These are phyloP conservation scores for Sternotherus odoratus DNA, from an alignment of 2,797 vertebrate species.

Conservation along the genomic window DNA sequence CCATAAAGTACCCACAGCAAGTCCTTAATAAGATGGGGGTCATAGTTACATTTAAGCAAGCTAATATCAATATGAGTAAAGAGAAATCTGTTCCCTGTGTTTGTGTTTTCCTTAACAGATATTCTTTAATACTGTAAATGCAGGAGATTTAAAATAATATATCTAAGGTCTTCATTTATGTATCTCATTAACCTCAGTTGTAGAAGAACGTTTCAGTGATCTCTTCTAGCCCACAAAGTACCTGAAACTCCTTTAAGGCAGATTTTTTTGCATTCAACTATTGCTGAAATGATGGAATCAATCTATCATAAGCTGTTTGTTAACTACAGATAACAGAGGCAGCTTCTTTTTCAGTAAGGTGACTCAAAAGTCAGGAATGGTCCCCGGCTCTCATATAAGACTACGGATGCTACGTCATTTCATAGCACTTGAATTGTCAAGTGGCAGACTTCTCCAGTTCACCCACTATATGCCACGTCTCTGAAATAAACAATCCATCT, in stretches of 20 bases:
- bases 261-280: not conserved
- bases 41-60: not conserved
- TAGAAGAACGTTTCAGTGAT: not conserved
- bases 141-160: not conserved
- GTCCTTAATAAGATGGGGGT: not conserved
- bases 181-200: not conserved
- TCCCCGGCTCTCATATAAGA: not conserved
- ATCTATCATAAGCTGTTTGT: not conserved
- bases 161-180: not conserved
- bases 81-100: not conserved
- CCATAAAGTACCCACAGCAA: not conserved
- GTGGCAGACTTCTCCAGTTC: not conserved
- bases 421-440: not conserved
- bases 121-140: not conserved
- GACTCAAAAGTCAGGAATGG: not conserved
- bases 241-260: not conserved
- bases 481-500: not conserved
- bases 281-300: not conserved
- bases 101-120: not conserved
- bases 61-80: not conserved
- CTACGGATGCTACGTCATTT: not conserved
- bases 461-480: not conserved
- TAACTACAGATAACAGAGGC: not conserved
- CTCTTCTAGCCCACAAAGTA: not conserved
- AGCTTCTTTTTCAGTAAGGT: not conserved